Conservation (phyloP, 2,113 vertebrate species). For the Dromaius novaehollandiae region DNA sequence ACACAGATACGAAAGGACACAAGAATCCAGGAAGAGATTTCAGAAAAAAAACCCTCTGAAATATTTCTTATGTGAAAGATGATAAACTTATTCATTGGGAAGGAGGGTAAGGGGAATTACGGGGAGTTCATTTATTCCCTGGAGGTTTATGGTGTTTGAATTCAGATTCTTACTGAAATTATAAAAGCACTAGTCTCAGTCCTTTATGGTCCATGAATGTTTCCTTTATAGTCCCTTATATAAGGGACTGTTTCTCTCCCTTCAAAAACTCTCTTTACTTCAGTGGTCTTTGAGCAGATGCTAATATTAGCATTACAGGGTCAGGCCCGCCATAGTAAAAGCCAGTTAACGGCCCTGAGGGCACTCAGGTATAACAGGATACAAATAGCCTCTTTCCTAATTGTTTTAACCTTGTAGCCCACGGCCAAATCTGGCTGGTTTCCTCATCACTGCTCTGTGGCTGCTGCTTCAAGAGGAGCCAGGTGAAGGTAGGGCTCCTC, state of each 20-base stretch:
- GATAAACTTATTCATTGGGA: background rate
- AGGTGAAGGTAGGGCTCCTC: background rate
- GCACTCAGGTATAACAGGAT: background rate
- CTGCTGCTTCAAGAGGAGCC: background rate
- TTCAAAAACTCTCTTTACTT: background rate
- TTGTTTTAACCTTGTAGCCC: background rate
- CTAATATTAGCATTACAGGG: background rate
- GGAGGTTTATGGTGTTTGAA: background rate
- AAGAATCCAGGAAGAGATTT: background rate
- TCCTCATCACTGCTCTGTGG: background rate
- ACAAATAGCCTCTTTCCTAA: background rate
- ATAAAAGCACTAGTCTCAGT: rapidly evolving
- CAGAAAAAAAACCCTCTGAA: background rate
- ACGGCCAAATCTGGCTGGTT: background rate
- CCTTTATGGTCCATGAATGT: rapidly evolving
- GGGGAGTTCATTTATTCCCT: background rate
- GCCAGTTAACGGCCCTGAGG: no score
- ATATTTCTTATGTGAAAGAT: background rate
- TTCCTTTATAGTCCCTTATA: background rate
- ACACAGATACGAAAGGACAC: background rate
- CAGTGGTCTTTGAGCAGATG: background rate
- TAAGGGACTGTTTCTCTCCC: background rate
- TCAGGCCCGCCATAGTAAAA: background rate
- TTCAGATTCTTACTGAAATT: background rate
- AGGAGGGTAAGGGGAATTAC: background rate